Evolutionary conservation across 2,113 vertebrate species (phyloP), one percentile per base, ranked within the genome.

Genomic region (Columbina picui): DNA sequence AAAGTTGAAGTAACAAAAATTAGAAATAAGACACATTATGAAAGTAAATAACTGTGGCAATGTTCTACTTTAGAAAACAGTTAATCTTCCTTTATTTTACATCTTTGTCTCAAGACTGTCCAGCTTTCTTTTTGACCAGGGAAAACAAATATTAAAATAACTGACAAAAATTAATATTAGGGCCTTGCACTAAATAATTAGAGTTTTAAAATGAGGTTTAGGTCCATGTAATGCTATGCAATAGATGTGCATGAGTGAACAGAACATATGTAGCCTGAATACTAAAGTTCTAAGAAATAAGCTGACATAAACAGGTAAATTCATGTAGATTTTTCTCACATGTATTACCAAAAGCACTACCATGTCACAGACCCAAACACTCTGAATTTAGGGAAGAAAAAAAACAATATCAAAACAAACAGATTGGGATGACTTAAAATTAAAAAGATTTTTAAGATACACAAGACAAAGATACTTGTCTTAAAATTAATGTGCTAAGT

Each of bases 211-310:
- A 75, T 71, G 60, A 25, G 16, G 5, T 57, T 64, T 57, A 84
- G 16, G 13, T 55, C 27, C 36, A 39, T 13, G 9, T 36, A 64
- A 63, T 30, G 41, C 29, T 75, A 53, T 1, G 1, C 41, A 71
- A 52, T 7, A 83, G 14, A 39, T 17, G 15, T 26, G 9, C 65
- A 30, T 1, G 1, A 65, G 6, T 41, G 34, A 93, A 70, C 1
- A 4, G 19, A 76, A 45, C 5, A 56, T 5, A 55, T 0, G 0
- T 1, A 88, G 36, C 18, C 27, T 34, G 63, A 43, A 4, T 34
- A 53, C 25, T 36, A 59, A 30, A 76, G 7, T 9, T 29, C 9
- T 10, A 76, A 71, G 71, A 53, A 80, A 49, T 18, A 86, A 75
- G 18, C 4, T 71, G 14, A 63, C 7, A 78, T 36, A n/a, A 87